phyloP scores from a whole-genome alignment of 2,888 invertebrate genomes.

The Eumacrocentrus americanus region DNA sequence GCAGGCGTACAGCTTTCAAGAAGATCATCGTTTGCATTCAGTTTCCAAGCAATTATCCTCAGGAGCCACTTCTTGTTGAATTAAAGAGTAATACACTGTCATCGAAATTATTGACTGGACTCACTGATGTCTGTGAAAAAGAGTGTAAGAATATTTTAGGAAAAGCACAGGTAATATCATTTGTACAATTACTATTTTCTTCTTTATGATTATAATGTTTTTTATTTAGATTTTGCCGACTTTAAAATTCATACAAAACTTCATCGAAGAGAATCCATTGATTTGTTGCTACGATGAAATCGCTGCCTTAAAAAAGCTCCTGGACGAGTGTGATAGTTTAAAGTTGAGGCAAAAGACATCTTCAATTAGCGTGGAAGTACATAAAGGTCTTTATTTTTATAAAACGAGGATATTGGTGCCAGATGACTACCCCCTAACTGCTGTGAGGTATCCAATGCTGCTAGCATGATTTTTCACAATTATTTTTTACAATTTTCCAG shows the following conservation, averaged over 20 bases:
- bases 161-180: conserved; percentile 64
- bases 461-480: not conserved
- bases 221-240: conserved; percentile 64
- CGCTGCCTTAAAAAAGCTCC: conserved; percentile 65
- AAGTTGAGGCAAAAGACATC: conserved; percentile 73
- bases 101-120: conserved; percentile 67
- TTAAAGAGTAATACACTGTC: conserved; percentile 74
- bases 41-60: conserved; percentile 72
- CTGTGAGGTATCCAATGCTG: conserved; percentile 62
- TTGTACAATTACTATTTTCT: not conserved
- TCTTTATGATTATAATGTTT: conserved; percentile 26
- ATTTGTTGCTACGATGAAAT: conserved; percentile 78
- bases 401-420: conserved; percentile 68
- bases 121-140: conserved; percentile 69
- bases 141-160: conserved; percentile 67
- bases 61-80: conserved; percentile 67
- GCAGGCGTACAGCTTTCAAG: conserved; percentile 68
- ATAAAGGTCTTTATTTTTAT: conserved; percentile 68
- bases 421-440: conserved; percentile 68
- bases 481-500: not conserved
- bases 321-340: conserved; percentile 65
- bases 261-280: conserved; percentile 73
- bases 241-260: conserved; percentile 69
- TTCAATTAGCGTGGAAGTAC: conserved; percentile 65
- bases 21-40: conserved; percentile 70